Evolutionary conservation across 2,113 vertebrate genomes (phyloP).

Genomic region (Dipodomys merriami): DNA sequence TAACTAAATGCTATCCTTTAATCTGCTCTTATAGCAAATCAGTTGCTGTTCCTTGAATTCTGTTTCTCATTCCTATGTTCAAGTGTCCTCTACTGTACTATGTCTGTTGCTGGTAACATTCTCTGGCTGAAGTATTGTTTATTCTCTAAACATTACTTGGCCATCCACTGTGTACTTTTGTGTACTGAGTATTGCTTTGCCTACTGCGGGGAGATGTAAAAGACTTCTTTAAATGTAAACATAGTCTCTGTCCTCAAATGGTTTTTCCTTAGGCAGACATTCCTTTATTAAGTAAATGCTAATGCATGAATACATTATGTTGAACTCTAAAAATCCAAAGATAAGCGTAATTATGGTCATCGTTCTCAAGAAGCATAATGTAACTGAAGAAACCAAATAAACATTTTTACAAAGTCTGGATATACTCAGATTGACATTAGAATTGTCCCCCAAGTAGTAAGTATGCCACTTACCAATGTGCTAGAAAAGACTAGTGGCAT

Average conservation of each 20-base stretch:
- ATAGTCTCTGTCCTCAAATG: conserved; percentile 11
- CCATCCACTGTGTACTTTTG: not conserved
- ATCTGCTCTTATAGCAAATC: not conserved
- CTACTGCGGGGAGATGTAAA: not conserved
- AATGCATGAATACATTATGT: not conserved
- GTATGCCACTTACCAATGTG: not conserved
- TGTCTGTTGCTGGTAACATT: not conserved
- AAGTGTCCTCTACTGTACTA: not conserved
- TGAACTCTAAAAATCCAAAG: not conserved
- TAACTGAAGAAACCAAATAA: conserved; percentile 32
- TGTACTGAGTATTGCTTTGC: not conserved
- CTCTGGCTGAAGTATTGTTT: not conserved
- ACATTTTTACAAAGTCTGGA: not conserved
- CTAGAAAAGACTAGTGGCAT: not conserved
- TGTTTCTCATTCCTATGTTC: not conserved
- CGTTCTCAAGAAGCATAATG: not conserved
- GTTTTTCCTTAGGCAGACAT: not conserved
- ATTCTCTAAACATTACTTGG: conserved; percentile 17
- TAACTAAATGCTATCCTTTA: not conserved
- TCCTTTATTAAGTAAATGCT: not conserved
- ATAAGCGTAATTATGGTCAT: not conserved
- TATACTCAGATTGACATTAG: not conserved
- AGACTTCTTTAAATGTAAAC: conserved; percentile 30
- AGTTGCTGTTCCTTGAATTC: not conserved
- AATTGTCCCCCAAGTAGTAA: not conserved